Conservation (phyloP, 2,113 vertebrate species). For the Pterocles orientalis region DNA sequence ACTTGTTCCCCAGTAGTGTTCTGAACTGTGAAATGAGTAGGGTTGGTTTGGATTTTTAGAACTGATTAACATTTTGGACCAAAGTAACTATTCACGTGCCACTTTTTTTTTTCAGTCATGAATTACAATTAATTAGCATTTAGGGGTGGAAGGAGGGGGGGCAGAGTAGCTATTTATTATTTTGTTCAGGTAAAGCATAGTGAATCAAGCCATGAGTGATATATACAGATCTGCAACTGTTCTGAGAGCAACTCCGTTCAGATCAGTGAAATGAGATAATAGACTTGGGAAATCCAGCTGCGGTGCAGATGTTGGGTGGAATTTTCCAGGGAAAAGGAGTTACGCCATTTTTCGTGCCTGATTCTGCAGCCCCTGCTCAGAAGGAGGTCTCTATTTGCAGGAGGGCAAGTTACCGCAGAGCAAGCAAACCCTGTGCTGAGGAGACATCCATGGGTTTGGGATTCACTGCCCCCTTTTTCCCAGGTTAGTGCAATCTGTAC, state of each 20-base stretch:
- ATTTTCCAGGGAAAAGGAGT: constrained; percentile 45
- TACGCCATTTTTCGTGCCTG: neutral
- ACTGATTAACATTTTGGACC: neutral
- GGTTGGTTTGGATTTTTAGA: constrained; percentile 22
- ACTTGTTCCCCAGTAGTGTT: neutral
- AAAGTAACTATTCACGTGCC: neutral
- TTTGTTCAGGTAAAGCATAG: constrained; percentile 23
- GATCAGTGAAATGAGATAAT: constrained; percentile 53
- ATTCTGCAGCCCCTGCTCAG: neutral
- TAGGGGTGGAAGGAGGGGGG: neutral
- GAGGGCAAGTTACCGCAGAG: neutral
- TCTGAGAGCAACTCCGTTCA: constrained; percentile 27
- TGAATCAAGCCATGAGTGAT: constrained; percentile 40
- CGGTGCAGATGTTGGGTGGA: constrained; percentile 45
- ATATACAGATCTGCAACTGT: constrained; percentile 17
- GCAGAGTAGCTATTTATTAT: constrained; percentile 20
- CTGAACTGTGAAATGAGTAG: neutral
- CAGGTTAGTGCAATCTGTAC: neutral
- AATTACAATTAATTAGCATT: constrained; percentile 31
- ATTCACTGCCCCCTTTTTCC: neutral
- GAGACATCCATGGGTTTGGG: neutral
- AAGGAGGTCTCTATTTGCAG: neutral
- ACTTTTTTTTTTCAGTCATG: neutral
- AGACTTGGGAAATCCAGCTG: constrained; percentile 55
- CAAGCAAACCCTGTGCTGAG: neutral